Base-by-base conservation (phyloP, 2,888 invertebrate genomes). In the Conus canariensis region DNA sequence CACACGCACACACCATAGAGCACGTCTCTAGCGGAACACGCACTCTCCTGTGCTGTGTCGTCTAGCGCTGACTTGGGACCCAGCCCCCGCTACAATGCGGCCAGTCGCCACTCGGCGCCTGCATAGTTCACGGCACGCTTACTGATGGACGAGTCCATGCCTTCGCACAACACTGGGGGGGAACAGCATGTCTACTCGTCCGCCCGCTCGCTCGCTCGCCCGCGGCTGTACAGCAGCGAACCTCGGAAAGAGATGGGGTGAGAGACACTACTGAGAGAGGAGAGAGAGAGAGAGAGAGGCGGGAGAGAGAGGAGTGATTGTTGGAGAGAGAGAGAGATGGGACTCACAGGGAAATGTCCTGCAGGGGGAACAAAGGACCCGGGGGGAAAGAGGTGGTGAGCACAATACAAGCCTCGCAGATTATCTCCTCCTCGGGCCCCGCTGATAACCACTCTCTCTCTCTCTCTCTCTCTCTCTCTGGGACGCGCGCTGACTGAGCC, bases 31-130 rank as follows among this genome's bases (percentile, higher is more conserved):
- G 30, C 8, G 30, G 77, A 30, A 80, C 77, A 80, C 77, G 19
- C 82, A 16, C 10, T 83, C 82, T 56, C 30, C 60, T 60, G 59
- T 85, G 85, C 86, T 64, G 86, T 86, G 87, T 87, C 87, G 87
- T 77, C 74, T 74, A 56, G 25, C 70, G 70, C 87, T 58, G 74
- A 87, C 87, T 86, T 86, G 64, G 86, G 86, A 86, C 86, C 67
- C 86, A 86, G 60, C 86, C 86, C 86, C 89, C 89, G 85, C 89
- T 83, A 88, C 77, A 88, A n/a, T 59, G 80, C 85, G 74, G 89
- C 74, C 83, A 85, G 89, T 74, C 83, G 85, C 74, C 83, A 85
- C 85, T 74, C 83, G 85, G 89, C 89, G 89, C 77, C 89, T 85
- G 89, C 80, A 82, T 58, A 85, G 58, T 89, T 58, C 89, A 85